Percentiles rank a stretch among this genome's conserved stretches.
These are phyloP conservation scores for Coelogynopora nodosa DNA, from an alignment of 2,888 invertebrate species.

Conservation along the genomic window DNA sequence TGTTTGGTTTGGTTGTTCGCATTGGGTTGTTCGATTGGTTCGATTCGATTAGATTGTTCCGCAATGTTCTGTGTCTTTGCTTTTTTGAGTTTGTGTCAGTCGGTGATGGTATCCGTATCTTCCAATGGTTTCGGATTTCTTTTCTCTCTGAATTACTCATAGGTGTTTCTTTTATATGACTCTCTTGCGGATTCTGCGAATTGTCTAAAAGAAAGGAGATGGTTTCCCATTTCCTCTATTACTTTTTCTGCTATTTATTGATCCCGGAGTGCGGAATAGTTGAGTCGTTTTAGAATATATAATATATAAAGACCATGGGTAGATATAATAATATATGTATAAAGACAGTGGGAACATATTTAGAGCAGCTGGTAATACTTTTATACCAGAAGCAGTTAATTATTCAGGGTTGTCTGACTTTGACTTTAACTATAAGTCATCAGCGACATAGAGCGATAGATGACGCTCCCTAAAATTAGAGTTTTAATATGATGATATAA, in stretches of 20 bases:
- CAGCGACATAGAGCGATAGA: no score
- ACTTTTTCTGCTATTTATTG: neutral
- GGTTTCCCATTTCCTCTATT: neutral
- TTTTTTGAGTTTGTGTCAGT: neutral
- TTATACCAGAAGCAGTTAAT: no score
- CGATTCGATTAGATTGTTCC: neutral
- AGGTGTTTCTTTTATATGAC: neutral
- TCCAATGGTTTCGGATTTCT: neutral
- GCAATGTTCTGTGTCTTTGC: neutral
- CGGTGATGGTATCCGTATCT: neutral
- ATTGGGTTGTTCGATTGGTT: neutral
- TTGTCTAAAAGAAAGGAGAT: neutral
- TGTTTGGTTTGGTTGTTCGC: neutral
- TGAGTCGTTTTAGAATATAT: neutral
- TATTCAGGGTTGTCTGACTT: no score
- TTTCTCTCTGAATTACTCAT: neutral
- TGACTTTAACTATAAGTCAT: no score
- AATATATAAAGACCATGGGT: no score
- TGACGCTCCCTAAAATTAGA: no score
- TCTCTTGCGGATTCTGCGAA: neutral
- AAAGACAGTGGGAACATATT: no score
- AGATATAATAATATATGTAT: no score
- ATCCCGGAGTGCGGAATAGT: neutral
- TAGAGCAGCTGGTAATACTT: no score
- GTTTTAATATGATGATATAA: no score